Conservation (phyloP, 2,113 vertebrate genomes). For the Telmatochromis sp. region DNA sequence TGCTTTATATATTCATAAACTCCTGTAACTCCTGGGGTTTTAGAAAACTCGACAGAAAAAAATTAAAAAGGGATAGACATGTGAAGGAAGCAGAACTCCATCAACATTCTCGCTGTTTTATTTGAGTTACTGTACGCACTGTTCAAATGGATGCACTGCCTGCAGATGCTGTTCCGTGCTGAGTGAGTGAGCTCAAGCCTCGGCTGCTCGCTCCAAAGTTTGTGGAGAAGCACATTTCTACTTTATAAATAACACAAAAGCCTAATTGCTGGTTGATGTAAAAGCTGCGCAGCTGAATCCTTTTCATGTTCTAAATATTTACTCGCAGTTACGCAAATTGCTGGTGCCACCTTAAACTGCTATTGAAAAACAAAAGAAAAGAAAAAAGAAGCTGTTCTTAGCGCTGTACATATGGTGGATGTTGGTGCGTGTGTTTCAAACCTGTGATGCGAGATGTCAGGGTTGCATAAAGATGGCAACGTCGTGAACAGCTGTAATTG, state of each 20-base stretch:
- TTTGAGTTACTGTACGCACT: neutral
- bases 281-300: neutral
- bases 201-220: neutral
- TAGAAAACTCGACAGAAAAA: neutral
- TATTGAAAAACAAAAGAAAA: neutral
- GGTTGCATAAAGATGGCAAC: neutral
- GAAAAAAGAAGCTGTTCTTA: neutral
- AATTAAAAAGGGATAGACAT: neutral
- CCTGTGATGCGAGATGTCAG: neutral
- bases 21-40: neutral
- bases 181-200: neutral
- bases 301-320: neutral
- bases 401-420: neutral
- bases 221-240: neutral
- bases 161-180: neutral
- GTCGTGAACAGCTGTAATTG: neutral
- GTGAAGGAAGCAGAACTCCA: neutral
- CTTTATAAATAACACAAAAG: slow-evolving; percentile 2
- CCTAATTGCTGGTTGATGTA: neutral
- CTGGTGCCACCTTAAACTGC: neutral
- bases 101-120: neutral
- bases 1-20: neutral
- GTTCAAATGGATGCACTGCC: neutral
- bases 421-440: neutral
- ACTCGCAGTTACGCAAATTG: neutral